Evolutionary conservation across 1,140 invertebrate genomes (phyloP).

Genomic region (Tyrophagus putrescentiae): DNA sequence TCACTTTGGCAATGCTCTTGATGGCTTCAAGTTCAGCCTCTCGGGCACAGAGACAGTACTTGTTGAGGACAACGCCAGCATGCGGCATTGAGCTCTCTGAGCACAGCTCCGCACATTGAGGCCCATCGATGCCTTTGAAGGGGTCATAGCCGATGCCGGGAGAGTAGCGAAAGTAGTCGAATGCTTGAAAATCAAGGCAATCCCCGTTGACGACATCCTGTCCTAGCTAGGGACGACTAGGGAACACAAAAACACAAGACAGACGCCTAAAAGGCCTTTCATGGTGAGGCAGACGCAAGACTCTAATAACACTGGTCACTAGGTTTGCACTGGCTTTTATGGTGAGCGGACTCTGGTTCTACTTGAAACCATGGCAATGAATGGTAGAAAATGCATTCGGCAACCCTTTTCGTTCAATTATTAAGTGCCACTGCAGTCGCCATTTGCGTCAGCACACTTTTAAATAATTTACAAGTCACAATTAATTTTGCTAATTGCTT

Average conservation of each 20-base stretch:
- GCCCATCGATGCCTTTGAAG: slow-evolving; percentile 13
- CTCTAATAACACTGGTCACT: not conserved
- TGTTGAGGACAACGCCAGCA: slow-evolving; percentile 23
- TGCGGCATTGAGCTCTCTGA: slow-evolving; percentile 26
- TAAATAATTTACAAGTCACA: not conserved
- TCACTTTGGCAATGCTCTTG: not conserved
- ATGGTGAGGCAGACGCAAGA: not conserved
- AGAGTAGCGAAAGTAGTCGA: slow-evolving; percentile 26
- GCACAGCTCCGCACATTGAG: slow-evolving; percentile 24
- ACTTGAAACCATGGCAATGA: not conserved
- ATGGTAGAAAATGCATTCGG: no score
- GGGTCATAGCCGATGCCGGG: slow-evolving; percentile 28
- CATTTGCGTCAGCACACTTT: slow-evolving; percentile 1
- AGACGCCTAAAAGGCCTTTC: no score
- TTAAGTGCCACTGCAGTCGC: not conserved
- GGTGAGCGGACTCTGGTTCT: not conserved
- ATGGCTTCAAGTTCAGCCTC: not conserved
- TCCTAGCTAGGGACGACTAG: no score
- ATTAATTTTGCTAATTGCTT: slow-evolving; percentile 6
- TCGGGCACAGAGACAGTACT: slow-evolving; percentile 26
- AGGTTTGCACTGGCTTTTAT: not conserved
- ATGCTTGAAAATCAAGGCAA: slow-evolving; percentile 24
- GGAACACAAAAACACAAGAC: no score
- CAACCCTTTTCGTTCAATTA: no score
- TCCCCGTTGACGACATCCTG: slow-evolving; percentile 22